phyloP scores from a whole-genome alignment of 2,888 invertebrate genomes.

The Protula sp. region DNA sequence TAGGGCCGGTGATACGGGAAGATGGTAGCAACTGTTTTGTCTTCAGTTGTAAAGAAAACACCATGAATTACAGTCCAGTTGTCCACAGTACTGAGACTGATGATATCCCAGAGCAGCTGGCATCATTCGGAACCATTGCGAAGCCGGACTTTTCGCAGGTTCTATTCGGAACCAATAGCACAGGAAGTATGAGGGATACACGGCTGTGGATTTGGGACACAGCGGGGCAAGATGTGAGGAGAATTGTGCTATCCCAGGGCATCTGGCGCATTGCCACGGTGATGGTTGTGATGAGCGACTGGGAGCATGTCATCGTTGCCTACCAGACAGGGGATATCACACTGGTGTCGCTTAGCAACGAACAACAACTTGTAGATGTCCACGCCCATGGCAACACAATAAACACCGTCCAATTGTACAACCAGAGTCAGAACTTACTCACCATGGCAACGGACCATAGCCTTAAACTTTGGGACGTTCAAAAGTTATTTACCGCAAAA shows the following conservation, averaged over 20 bases:
- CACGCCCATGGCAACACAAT: conserved; percentile 13
- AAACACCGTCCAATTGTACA: conserved; percentile 2
- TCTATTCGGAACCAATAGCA: conserved; percentile 3
- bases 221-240: neutral
- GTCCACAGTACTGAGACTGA: too few species aligned
- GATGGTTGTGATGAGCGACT: conserved; percentile 4
- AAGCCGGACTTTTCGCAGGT: neutral
- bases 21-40: too few species aligned
- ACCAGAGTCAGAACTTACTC: conserved; percentile 2
- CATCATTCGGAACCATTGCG: conserved; percentile 3
- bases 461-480: conserved; percentile 15
- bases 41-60: neutral
- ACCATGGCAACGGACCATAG: conserved; percentile 12
- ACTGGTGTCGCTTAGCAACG: conserved; percentile 3
- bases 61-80: neutral
- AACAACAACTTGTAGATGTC: neutral
- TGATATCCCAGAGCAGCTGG: neutral
- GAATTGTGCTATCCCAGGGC: conserved; percentile 2
- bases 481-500: neutral
- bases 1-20: neutral
- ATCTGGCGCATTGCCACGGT: conserved; percentile 3
- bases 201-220: conserved; percentile 5
- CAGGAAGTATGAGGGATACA: neutral
- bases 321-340: conserved; percentile 15
- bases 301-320: conserved; percentile 13